Base-by-base conservation (phyloP, 2,888 invertebrate genomes). In the Protonemura montana region DNA sequence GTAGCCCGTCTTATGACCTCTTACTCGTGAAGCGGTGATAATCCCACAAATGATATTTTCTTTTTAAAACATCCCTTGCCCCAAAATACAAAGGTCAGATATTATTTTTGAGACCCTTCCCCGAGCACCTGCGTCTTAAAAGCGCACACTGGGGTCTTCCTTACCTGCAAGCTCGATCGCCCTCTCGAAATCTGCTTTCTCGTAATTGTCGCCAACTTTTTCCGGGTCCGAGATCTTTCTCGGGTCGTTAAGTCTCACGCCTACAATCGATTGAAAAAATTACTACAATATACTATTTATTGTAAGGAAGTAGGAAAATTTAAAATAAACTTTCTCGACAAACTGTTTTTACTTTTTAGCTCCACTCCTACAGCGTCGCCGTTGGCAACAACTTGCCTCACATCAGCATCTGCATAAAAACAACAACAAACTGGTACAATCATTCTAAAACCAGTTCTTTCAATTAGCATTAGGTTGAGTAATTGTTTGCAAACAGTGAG, bases 111-210 rank as follows among this genome's bases (percentile, higher is more conserved):
- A n/a, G n/a, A n/a, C n/a, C n/a, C n/a, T n/a, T n/a, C n/a, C n/a
- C n/a, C n/a, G n/a, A n/a, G n/a, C n/a, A n/a, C n/a, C n/a, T n/a
- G n/a, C n/a, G n/a, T n/a, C n/a, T n/a, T n/a, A n/a, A n/a, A n/a
- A n/a, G n/a, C n/a, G n/a, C n/a, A n/a, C n/a, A n/a, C n/a, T n/a
- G n/a, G n/a, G n/a, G n/a, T n/a, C n/a, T 41, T 30, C 21, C 91
- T 92, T 90, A 94, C 95, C 95, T 90, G 97, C 94, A 93, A 96
- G 93, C 94, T 97, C 96, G 91, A 97, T 97, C 89, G 97, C 97
- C 91, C 94, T 94, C 92, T 97, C 97, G 91, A 97, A 97, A 92
- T 97, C 97, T 91, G 96, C 97, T 91, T 95, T 96, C 89, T 95
- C 94, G 89, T 93, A 93, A 89, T 91, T 88, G 25, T 88, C 91